Conservation (phyloP, 2,888 invertebrate species). For the Boloria selene region DNA sequence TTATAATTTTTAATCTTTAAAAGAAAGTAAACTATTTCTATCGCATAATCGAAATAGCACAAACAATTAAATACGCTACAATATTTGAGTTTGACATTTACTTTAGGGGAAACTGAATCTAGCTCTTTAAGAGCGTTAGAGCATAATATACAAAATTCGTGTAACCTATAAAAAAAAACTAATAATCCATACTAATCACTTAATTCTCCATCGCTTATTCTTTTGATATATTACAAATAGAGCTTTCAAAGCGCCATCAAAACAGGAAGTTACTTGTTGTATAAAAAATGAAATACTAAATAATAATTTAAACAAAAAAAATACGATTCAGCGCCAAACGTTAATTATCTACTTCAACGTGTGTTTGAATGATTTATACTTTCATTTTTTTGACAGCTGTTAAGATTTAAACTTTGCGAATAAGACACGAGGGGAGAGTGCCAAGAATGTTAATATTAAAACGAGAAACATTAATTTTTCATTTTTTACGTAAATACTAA, state of each 20-base stretch:
- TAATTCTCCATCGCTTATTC: no score
- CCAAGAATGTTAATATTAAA: slow-evolving; percentile 43
- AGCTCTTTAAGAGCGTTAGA: no score
- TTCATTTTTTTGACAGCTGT: slow-evolving; percentile 14
- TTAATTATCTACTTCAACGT: slow-evolving; percentile 6
- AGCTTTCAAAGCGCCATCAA: not conserved
- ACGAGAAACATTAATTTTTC: slow-evolving; percentile 37
- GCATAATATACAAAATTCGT: no score
- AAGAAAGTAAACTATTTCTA: no score
- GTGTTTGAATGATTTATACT: slow-evolving; percentile 3
- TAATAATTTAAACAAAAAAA: not conserved
- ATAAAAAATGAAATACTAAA: not conserved
- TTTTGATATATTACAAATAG: not conserved
- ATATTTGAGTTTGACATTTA: no score
- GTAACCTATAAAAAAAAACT: no score
- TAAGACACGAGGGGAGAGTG: slow-evolving; percentile 31
- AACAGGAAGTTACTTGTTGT: not conserved
- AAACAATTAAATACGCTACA: no score
- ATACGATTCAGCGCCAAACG: not conserved
- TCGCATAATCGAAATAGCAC: no score
- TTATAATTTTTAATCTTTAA: no score
- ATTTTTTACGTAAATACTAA: slow-evolving; percentile 27
- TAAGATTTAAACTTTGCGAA: slow-evolving; percentile 36
- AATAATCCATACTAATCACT: no score
- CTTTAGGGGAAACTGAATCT: no score